Conservation (phyloP, 2,888 invertebrate species). For the Lasioglossum figueresi region DNA sequence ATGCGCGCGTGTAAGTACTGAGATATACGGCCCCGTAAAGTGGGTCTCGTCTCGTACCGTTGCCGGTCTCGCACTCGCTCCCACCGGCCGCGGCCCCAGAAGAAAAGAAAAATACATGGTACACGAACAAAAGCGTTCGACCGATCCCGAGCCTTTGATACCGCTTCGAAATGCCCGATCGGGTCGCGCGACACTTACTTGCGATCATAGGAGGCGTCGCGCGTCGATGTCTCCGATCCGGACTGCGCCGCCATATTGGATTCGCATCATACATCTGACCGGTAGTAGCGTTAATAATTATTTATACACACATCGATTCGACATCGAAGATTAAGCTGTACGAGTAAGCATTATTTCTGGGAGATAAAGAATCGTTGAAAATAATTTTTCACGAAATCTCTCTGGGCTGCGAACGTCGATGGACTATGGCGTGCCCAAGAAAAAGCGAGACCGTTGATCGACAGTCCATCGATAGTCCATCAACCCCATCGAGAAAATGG, state of each 20-base stretch:
- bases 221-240: constrained; percentile 1
- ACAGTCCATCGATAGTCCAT: background rate
- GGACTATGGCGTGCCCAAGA: background rate
- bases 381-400: background rate
- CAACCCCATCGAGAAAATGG: background rate
- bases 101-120: background rate
- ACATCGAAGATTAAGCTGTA: no score
- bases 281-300: no score
- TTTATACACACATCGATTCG: background rate
- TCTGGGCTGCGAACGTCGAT: background rate
- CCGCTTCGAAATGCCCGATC: background rate
- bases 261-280: no score
- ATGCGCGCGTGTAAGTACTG: constrained; percentile 40
- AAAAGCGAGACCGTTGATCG: background rate
- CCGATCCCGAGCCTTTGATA: background rate
- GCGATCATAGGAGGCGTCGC: background rate
- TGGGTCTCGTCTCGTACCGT: constrained; percentile 67
- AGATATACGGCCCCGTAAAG: constrained; percentile 50
- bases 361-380: background rate
- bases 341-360: no score
- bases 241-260: background rate
- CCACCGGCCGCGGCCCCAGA: background rate
- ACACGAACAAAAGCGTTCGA: constrained; percentile 2
- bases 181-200: background rate
- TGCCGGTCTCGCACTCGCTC: constrained; percentile 29